These are phyloP conservation scores for Dendrolimus houi DNA, from an alignment of 2,888 invertebrate genomes.

Conservation along the genomic window DNA sequence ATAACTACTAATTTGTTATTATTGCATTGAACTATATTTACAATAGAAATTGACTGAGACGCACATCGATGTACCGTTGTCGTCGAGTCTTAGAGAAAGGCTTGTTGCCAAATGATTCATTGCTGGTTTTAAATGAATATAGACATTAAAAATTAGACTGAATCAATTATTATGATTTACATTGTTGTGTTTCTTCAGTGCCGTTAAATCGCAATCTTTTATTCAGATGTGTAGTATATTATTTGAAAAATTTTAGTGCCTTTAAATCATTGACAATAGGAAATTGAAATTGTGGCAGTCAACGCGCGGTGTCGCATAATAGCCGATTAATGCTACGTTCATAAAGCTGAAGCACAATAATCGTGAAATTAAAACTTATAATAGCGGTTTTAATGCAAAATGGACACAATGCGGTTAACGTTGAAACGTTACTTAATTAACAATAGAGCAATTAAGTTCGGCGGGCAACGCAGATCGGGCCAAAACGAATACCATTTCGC, in stretches of 20 bases:
- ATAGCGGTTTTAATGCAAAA: conserved; percentile 44
- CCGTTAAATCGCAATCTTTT: background rate
- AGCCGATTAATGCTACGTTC: background rate
- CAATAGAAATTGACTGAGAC: conserved; percentile 4
- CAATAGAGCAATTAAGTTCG: conserved; percentile 74
- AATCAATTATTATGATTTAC: background rate
- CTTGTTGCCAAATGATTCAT: background rate
- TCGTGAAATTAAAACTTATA: conserved; percentile 39
- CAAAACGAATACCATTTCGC: conserved; percentile 60
- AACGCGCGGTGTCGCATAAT: background rate
- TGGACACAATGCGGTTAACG: conserved; percentile 51
- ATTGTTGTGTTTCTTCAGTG: background rate
- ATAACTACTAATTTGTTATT: conserved; percentile 35
- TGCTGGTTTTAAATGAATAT: background rate
- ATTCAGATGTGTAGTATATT: too few relatives aligned
- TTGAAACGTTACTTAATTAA: conserved; percentile 73
- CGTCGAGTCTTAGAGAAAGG: background rate
- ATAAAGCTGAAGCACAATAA: conserved; percentile 11
- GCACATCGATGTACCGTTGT: background rate
- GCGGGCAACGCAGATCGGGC: conserved; percentile 45
- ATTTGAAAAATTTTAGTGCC: too few relatives aligned
- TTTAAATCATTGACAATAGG: background rate
- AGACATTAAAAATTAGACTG: too few relatives aligned
- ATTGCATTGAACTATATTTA: conserved; percentile 13
- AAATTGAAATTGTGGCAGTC: background rate